Evolutionary conservation across 2,888 invertebrate genomes (phyloP), one percentile per base, ranked within the genome.

Genomic region (Drosophila lutescens): DNA sequence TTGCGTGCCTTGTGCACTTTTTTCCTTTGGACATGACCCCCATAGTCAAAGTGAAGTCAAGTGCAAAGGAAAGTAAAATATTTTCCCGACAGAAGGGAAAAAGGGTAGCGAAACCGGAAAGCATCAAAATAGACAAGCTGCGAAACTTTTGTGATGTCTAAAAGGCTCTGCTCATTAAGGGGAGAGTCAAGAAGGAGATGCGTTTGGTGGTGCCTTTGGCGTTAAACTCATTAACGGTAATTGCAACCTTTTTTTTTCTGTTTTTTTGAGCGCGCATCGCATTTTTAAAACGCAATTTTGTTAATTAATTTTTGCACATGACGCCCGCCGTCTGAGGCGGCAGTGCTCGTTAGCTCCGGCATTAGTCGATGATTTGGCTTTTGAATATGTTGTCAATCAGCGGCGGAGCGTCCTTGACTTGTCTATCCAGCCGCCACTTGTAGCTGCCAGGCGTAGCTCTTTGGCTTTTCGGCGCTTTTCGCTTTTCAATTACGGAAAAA

Each of bases 191-290:
- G 61, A n/a, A 61, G 41, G 46, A 65, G 71, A 63, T 76, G 82
- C 86, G 79, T 62, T 86, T 86, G 78, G 55, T 68, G 26, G 59
- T 57, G 75, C 87, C 87, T 79, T 77, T 89, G 77, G 87, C 87
- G 78, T 84, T 85, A 79, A 88, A 89, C 89, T 89, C 90, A 88
- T 90, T 88, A 88, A 81, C 88, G 86, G 76, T 88, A 88, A 88
- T 88, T 90, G 88, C 88, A 90, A 76, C 81, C 88, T 80, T 88
- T 79, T 82, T 76, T 30, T 26, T 26, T 68, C 67, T 23, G 10
- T 72, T 70, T 69, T 46, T 70, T 69, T 46, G n/a, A 40, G 36
- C 30, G 44, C 50, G 50, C 67, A 34, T 49, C 50, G 50, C 55
- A 67, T 72, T 81, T 78, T 65, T 67, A 46, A 74, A 79, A 78